Base-by-base conservation (phyloP, 2,888 invertebrate species). In the Pollenia amentaria region DNA sequence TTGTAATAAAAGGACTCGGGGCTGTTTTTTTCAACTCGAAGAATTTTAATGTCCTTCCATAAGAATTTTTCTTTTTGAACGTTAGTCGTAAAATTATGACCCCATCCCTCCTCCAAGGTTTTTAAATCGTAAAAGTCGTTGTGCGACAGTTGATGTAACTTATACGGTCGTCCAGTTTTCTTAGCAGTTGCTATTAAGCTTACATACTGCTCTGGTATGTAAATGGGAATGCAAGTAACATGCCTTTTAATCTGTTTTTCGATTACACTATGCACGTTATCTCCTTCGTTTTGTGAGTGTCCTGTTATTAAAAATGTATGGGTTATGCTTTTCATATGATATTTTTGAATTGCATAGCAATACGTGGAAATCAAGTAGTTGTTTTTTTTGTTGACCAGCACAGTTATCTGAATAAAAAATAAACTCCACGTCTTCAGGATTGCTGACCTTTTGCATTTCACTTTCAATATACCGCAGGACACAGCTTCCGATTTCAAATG, bases 241-340 rank as follows among this genome's bases (percentile, higher is more conserved):
- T 90, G 88, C 82, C 89, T 90, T 76, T 89, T 90, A 29, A 91
- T 82, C 86, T 91, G 89, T 73, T 88, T 90, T 83, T 91, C 90
- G 55, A 90, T 91, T 21, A 91, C 88, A 65, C 90, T 90, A 75
- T 92, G 90, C 8, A 90, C 89, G 82, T 89, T 90, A 75, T 91
- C 91, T n/a, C 89, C 91, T 84, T 91, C 91, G 78, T 92, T 92
- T 88, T 91, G 91, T 7, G 90, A 90, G 72, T 92, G 92, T 62
- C 77, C 64, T 91, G 90, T 62, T 14, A 92, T 90, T 16, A 90
- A 70, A 87, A 89, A 91, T 79, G 91, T 16, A 91, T 72, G 87
- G 89, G 87, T 90, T 60, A 91, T 90, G 65, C 79, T 87, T 69
- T 84, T 67, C 40, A 90, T 46, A n/a, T 78, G 76, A 60, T 62